Percentiles rank a stretch among this genome's conserved stretches.
These are phyloP conservation scores for Ataeniobius toweri DNA, from an alignment of 2,797 vertebrate genomes.

Conservation along the genomic window DNA sequence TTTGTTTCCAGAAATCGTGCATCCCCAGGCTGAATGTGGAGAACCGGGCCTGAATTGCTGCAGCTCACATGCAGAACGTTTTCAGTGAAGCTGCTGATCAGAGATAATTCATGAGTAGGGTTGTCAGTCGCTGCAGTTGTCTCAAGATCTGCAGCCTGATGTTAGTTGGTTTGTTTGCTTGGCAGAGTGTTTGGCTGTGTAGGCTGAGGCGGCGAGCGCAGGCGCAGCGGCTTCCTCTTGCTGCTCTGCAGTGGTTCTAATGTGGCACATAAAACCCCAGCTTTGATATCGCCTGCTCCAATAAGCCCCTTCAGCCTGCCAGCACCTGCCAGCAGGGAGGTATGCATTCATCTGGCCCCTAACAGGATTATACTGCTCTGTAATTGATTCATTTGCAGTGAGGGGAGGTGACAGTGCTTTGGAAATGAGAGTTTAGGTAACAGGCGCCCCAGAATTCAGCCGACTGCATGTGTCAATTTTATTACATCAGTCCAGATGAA, in stretches of 20 bases:
- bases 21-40: background rate
- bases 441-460: constrained; percentile 91
- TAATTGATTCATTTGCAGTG: constrained; percentile 94
- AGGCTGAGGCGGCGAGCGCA: constrained; percentile 13
- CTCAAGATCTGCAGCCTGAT: background rate
- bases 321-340: constrained; percentile 90
- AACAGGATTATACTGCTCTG: constrained; percentile 96
- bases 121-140: background rate
- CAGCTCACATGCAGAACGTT: background rate
- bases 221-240: constrained; percentile 17
- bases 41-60: background rate
- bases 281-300: constrained; percentile 90
- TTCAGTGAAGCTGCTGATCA: background rate
- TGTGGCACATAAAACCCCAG: constrained; percentile 85
- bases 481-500: constrained; percentile 92
- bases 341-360: constrained; percentile 94
- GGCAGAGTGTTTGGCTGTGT: constrained; percentile 19
- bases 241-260: constrained; percentile 69
- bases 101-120: background rate
- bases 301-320: constrained; percentile 89
- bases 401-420: constrained; percentile 89
- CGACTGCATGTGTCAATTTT: constrained; percentile 94
- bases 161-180: constrained; percentile 13
- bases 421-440: constrained; percentile 92
- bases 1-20: background rate